Percentiles rank a stretch among this genome's conserved stretches.
These are phyloP conservation scores for Knipowitschia caucasica DNA, from an alignment of 2,797 vertebrate species.

Conservation along the genomic window DNA sequence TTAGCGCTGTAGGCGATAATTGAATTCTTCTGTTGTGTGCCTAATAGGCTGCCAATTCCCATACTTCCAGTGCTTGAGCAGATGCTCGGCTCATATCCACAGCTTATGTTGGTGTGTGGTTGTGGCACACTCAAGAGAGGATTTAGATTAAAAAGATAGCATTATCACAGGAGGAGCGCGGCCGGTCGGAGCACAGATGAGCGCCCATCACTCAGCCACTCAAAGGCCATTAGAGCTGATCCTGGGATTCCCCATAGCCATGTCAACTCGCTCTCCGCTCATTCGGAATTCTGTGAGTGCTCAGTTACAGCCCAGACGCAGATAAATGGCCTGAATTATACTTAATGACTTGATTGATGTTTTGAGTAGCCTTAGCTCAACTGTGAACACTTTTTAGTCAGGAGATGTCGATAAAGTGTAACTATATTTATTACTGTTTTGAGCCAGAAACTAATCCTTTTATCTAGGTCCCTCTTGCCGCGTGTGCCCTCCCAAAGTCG, in stretches of 20 bases:
- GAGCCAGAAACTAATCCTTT: too few relatives aligned
- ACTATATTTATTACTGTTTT: too few relatives aligned
- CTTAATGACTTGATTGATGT: slow-evolving; percentile 70
- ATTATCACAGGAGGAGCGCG: slow-evolving; percentile 46
- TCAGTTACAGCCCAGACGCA: slow-evolving; percentile 42
- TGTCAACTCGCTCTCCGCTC: slow-evolving; percentile 18
- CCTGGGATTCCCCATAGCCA: slow-evolving; percentile 20
- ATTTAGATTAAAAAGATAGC: slow-evolving; percentile 71
- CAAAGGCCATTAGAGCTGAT: slow-evolving; percentile 51
- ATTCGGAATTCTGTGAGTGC: slow-evolving; percentile 48
- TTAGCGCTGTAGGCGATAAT: slow-evolving; percentile 36
- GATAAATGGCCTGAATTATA: slow-evolving; percentile 71
- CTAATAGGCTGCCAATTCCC: slow-evolving; percentile 62
- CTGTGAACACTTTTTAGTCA: slow-evolving; percentile 42
- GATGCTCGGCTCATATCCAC: slow-evolving; percentile 42
- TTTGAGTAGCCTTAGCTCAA: slow-evolving; percentile 47
- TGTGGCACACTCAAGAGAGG: slow-evolving; percentile 44
- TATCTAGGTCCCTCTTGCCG: too few relatives aligned
- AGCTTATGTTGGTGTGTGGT: slow-evolving; percentile 43
- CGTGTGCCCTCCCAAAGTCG: too few relatives aligned
- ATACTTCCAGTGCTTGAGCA: slow-evolving; percentile 44
- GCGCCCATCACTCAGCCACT: slow-evolving; percentile 56
- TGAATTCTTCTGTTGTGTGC: slow-evolving; percentile 48
- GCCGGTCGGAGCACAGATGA: slow-evolving; percentile 30
- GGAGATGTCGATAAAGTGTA: too few relatives aligned